These are phyloP conservation scores for Rhabdomys pumilio DNA, from an alignment of 2,797 vertebrate species.

Conservation along the genomic window DNA sequence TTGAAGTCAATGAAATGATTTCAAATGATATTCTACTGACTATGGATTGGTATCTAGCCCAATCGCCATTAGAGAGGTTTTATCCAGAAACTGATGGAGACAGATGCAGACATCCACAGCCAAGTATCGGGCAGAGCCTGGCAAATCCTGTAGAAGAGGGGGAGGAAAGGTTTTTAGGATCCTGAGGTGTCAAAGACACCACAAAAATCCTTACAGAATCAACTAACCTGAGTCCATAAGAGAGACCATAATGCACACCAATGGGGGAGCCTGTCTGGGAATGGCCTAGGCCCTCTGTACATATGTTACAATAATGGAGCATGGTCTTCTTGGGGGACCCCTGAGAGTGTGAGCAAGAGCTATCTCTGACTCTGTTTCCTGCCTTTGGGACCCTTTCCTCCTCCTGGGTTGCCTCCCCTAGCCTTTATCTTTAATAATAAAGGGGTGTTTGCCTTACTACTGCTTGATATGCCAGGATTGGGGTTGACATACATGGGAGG, in stretches of 20 bases:
- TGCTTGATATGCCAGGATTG: not conserved
- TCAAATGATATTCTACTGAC: not conserved
- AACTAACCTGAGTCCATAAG: not conserved
- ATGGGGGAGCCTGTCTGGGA: not conserved
- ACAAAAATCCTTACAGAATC: not conserved
- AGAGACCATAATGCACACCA: not conserved
- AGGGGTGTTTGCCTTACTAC: not conserved
- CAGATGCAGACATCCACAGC: not conserved
- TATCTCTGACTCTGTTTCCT: not conserved
- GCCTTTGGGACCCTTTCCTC: not conserved
- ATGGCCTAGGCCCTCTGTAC: not conserved
- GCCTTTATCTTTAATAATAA: not conserved
- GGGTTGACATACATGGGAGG: too few species aligned
- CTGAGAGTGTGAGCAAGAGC: not conserved
- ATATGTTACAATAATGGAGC: not conserved
- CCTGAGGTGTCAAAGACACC: not conserved
- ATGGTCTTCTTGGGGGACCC: not conserved
- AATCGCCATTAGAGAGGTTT: not conserved
- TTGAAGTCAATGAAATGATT: not conserved
- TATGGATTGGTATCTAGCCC: not conserved
- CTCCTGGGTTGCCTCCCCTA: not conserved
- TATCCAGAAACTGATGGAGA: not conserved
- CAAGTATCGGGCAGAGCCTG: not conserved
- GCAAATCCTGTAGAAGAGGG: not conserved
- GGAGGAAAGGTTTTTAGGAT: not conserved